Evolutionary conservation across 2,888 invertebrate species (phyloP), one percentile per base, ranked within the genome.

Genomic region (Empis stercorea): DNA sequence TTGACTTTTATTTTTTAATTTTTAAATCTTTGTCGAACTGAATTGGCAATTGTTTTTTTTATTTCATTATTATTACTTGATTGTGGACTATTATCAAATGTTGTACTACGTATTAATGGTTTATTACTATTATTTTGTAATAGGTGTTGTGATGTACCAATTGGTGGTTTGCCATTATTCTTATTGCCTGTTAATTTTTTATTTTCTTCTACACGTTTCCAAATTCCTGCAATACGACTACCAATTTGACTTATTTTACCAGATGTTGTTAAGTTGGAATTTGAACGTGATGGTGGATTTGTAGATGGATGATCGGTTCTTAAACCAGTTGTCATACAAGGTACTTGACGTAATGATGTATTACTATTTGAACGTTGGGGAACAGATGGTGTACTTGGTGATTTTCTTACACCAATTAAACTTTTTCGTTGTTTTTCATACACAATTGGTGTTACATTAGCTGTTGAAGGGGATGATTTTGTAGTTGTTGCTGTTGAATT

Each of bases 311-410:
- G 49, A 43, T 50, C 50, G 1, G 61, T 57, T 3, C 66, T 57
- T 9, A 56, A 17, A 4, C 27, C 27, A 17, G 34, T 16, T 13
- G 39, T 55, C 6, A 57, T 54, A 14, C 57, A 57, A n/a, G 56
- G 56, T n/a, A 60, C 59, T 23, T 61, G 52, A 7, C 63, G 60
- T 46, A 65, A 60, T 7, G 60, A 55, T 7, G 62, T 57, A 45
- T 66, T 70, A 16, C 67, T 68, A 47, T 70, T 68, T n/a, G 70
- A 66, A 14, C 69, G 60, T 48, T 65, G 64, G 1, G 61, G 58
- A 27, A 57, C 58, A 3, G 52, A 50, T 10, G 59, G 57, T 44
- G 59, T 55, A 48, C 52, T 55, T 17, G 53, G 54, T 11, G 51
- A 55, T 39, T 53, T 58, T 30, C 48, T 50, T 2, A 56, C 51